Base-by-base conservation (phyloP, 1,140 invertebrate species). In the Periplaneta americana region DNA sequence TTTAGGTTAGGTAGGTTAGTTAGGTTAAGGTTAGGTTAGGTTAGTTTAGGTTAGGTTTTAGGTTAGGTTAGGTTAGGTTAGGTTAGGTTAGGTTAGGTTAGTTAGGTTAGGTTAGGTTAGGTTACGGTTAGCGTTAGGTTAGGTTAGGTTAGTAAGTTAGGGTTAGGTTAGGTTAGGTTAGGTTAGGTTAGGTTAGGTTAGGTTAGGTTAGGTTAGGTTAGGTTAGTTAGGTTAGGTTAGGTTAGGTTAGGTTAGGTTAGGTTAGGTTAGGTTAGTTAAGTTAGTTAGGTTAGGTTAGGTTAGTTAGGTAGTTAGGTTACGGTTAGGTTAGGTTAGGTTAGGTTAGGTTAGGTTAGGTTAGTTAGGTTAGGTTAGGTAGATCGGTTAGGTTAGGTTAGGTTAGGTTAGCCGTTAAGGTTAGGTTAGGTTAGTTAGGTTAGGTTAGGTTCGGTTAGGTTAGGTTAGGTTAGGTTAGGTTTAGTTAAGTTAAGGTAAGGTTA, bases 231-330 rank as follows among this genome's bases (percentile, higher is more conserved):
- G 33, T 82, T 34, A 75, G 81, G 18, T 82, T 34, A 75, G 81
- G 81, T 79, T 35, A 75, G 75, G 18, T 79, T 35, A 32, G 32
- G 81, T 78, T 79, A 80, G 81, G 81, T 79, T 82, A 80, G 81
- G 81, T 79, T 82, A 80, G 81, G 81, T 79, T 82, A 39, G 77
- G 82, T 81, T 82, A 81, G 34, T 83, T 82, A n/a, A n/a, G 84
- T 83, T 37, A 82, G 83, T 83, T 83, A 82, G 83, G 83, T 83
- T 83, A 34, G 82, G 83, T 84, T 83, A 77, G 83, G 83, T 83
- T 83, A 82, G 83, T 82, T 83, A 83, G n/a, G n/a, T n/a, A 66
- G 83, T 78, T 83, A 83, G 36, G 83, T 82, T 83, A 83, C 80
- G 83, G 11, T 83, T 78, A 82, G 83, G 82, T 81, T 83, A 82